Evolutionary conservation across 1,140 invertebrate species (phyloP).

Genomic region (Berghia stephanieae): DNA sequence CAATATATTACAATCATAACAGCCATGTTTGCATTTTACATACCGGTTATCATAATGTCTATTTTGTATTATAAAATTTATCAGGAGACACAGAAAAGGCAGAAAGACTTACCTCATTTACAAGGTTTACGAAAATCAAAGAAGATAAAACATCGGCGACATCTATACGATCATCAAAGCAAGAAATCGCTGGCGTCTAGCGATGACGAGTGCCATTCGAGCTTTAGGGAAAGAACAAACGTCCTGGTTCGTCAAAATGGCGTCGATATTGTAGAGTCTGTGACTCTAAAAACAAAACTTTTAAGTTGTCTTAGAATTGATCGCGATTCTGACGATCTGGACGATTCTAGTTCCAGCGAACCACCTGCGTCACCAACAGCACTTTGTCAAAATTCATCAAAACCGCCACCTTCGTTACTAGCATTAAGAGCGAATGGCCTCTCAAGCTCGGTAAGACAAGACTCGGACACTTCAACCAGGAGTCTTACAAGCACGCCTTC

Average conservation of each 20-base stretch:
- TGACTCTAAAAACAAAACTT: slow-evolving; percentile 33
- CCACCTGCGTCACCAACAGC: slow-evolving; percentile 43
- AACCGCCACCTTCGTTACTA: slow-evolving; percentile 9
- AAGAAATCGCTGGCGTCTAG: slow-evolving; percentile 45
- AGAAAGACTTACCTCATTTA: slow-evolving; percentile 93
- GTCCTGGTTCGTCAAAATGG: slow-evolving; percentile 31
- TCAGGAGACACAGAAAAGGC: slow-evolving; percentile 87
- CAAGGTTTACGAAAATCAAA: slow-evolving; percentile 76
- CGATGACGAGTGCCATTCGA: slow-evolving; percentile 38
- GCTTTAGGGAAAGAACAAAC: slow-evolving; percentile 35
- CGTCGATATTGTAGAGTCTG: slow-evolving; percentile 24
- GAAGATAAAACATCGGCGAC: slow-evolving; percentile 22
- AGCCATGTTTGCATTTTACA: slow-evolving; percentile 92
- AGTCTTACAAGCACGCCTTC: not conserved
- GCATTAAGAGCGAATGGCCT: not conserved
- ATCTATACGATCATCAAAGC: slow-evolving; percentile 34
- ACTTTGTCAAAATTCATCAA: not conserved
- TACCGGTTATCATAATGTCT: slow-evolving; percentile 80
- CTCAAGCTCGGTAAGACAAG: not conserved
- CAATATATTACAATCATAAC: slow-evolving; percentile 89
- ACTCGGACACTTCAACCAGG: slow-evolving; percentile 23
- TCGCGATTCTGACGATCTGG: slow-evolving; percentile 56
- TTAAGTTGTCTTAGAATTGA: slow-evolving; percentile 58
- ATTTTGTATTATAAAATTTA: slow-evolving; percentile 77
- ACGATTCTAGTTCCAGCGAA: slow-evolving; percentile 60